These are phyloP conservation scores for Morone saxatilis DNA, from an alignment of 2,113 vertebrate genomes.

Conservation along the genomic window DNA sequence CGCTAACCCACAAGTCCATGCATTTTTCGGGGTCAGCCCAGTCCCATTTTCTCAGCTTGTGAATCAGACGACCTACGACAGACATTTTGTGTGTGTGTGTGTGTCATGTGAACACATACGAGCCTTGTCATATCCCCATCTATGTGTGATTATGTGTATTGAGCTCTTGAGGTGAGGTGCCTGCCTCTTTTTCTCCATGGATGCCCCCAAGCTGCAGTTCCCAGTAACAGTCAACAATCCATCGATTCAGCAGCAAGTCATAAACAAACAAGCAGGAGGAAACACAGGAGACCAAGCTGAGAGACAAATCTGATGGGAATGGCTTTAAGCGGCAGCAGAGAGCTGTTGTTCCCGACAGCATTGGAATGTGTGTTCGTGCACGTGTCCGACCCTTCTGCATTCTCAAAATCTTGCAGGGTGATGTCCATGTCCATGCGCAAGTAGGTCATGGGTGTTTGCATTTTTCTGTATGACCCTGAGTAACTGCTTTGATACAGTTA, in stretches of 20 bases:
- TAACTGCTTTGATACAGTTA: constrained; percentile 12
- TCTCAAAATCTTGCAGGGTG: neutral
- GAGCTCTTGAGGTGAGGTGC: constrained; percentile 28
- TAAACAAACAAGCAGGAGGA: constrained; percentile 60
- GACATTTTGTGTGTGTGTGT: neutral
- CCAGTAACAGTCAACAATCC: constrained; percentile 61
- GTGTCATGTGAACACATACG: no score
- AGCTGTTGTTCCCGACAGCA: constrained; percentile 33
- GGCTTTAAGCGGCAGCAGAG: constrained; percentile 19
- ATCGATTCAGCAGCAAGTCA: constrained; percentile 53
- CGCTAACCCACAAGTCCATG: constrained; percentile 64
- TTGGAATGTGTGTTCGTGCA: neutral
- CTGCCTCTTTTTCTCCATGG: constrained; percentile 26
- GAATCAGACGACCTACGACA: constrained; percentile 32
- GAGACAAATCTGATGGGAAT: constrained; percentile 37
- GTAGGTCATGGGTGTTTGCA: constrained; percentile 32
- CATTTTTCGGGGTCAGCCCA: constrained; percentile 60
- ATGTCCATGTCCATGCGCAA: constrained; percentile 26
- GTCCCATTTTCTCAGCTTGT: constrained; percentile 38
- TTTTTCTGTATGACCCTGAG: constrained; percentile 15
- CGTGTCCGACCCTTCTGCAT: constrained; percentile 22
- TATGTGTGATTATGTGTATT: constrained; percentile 18
- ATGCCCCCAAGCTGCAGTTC: constrained; percentile 44
- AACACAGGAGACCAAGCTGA: constrained; percentile 47
- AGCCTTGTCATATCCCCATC: neutral